Conservation (phyloP, 30 jellyfish, hydroid and myxozoan genomes). For the Haliclystus octoradiatus region DNA sequence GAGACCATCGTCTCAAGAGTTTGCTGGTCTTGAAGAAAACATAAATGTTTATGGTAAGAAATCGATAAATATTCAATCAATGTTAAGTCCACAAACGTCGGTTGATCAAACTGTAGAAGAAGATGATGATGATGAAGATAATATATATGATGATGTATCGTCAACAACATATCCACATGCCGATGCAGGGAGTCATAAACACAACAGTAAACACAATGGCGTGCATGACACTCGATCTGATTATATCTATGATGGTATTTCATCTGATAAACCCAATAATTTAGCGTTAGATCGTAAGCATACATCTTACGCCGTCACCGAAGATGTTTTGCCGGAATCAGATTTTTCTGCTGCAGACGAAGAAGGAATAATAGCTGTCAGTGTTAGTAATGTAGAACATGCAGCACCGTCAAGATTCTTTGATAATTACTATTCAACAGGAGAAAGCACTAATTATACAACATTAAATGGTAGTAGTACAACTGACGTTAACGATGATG, state of each 20-base stretch:
- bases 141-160: constrained; percentile 2
- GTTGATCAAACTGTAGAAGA: constrained; percentile 23
- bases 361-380: neutral
- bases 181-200: neutral
- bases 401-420: neutral
- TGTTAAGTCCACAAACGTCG: constrained; percentile 39
- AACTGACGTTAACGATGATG: constrained; percentile 6
- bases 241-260: neutral
- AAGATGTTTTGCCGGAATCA: neutral
- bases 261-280: neutral
- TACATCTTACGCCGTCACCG: neutral
- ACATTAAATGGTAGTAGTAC: neutral
- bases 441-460: neutral
- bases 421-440: neutral
- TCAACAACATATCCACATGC: neutral
- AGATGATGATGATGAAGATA: constrained; percentile 29
- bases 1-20: constrained; percentile 43
- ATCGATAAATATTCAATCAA: constrained; percentile 42
- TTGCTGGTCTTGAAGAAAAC: constrained; percentile 50
- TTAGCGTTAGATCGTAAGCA: neutral
- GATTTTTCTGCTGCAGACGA: neutral
- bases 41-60: constrained; percentile 34
- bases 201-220: neutral
- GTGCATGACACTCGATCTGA: constrained; percentile 1
- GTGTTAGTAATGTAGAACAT: neutral